Conservation (phyloP, 2,888 invertebrate genomes). For the Arctia plantaginis region DNA sequence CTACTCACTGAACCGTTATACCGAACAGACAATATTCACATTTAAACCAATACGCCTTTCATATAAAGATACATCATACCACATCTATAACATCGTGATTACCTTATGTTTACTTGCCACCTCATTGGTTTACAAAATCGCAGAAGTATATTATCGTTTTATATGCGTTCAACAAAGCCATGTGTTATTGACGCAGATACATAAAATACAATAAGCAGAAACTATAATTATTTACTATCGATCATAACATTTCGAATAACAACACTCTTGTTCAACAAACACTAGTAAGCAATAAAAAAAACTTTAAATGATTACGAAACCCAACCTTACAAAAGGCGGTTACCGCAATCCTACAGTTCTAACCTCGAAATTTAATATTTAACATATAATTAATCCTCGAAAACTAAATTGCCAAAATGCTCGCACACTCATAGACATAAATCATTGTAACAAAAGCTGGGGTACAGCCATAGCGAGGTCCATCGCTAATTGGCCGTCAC, state of each 20-base stretch:
- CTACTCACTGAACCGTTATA: background rate
- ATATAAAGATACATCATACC: background rate
- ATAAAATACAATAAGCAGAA: constrained; percentile 21
- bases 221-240: constrained; percentile 20
- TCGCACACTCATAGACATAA: constrained; percentile 67
- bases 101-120: no score
- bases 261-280: constrained; percentile 40
- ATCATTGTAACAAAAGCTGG: constrained; percentile 79
- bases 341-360: constrained; percentile 43
- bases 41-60: background rate
- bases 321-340: constrained; percentile 33
- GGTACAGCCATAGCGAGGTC: constrained; percentile 60
- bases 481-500: constrained; percentile 72
- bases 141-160: background rate
- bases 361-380: constrained; percentile 58
- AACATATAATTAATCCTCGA: constrained; percentile 56
- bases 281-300: constrained; percentile 35
- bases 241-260: constrained; percentile 26
- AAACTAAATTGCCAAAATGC: constrained; percentile 57
- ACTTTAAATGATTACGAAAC: constrained; percentile 27
- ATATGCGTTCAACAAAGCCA: constrained; percentile 23
- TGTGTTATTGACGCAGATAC: constrained; percentile 44
- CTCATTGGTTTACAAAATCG: background rate
- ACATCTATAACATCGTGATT: background rate
- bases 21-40: background rate